Evolutionary conservation across 1,140 invertebrate genomes (phyloP), one percentile per base, ranked within the genome.

Genomic region (Mamestra configurata): DNA sequence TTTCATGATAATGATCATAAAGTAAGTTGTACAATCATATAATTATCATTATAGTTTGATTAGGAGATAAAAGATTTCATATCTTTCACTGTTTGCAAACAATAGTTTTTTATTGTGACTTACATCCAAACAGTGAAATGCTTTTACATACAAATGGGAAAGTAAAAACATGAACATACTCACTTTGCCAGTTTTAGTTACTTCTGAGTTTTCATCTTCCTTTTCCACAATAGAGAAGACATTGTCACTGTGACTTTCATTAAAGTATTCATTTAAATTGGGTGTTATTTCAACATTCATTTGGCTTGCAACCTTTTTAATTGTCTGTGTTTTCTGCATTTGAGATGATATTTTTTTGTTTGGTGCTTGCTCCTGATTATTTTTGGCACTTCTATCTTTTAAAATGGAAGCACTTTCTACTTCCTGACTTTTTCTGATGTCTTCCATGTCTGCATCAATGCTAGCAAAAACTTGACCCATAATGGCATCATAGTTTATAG

Each of bases 381-480:
- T 81, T 51, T 77, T 37, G 31, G 46, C 70, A 64, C 46, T 71
- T 77, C 20, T n/a, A 46, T 73, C 59, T 77, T 80, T 57, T 79
- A 81, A 37, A 49, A 37, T 71, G 3, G 31, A 43, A 35, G 27
- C 80, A 37, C 61, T 64, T 80, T 57, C 75, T 15, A 55, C 79
- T 15, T 51, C 79, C 79, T 77, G 72, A 27, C 68, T 81, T 66
- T 86, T 84, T 57, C 81, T 51, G 7, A 79, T 81, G 4, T 88
- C 68, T 71, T 84, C 76, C 55, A 93, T 91, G 80, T 93, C 92
- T 61, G 86, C 88, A 86, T 94, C 88, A 80, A 92, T 92, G 57
- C 85, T 93, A 22, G 90, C 90, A 88, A 93, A 93, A 15, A 93
- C 90, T 88, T 92, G 85, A 22, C 82, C 88, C 86, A 94, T 90